Percentiles rank a stretch among this genome's conserved stretches.
Conservation (phyloP, 2,797 vertebrate species). For the Myotis myotis region DNA sequence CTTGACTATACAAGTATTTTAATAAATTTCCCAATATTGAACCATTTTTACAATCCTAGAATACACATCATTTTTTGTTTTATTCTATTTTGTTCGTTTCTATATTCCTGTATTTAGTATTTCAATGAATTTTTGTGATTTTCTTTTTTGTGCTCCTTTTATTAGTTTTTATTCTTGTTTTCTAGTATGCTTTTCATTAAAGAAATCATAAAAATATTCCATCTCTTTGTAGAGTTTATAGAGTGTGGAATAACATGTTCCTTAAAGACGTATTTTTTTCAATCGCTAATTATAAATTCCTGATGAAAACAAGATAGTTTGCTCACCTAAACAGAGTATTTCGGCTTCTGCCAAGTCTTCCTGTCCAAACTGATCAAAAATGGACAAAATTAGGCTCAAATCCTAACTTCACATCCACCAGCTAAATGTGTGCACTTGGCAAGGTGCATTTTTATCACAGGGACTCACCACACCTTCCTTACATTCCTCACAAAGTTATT, state of each 20-base stretch:
- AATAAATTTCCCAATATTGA: not conserved
- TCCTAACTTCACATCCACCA: slow-evolving; percentile 28
- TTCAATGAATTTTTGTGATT: slow-evolving; percentile 22
- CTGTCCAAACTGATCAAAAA: slow-evolving; percentile 32
- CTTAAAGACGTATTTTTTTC: not conserved
- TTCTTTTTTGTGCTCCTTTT: not conserved
- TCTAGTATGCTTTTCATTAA: not conserved
- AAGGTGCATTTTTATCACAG: not conserved
- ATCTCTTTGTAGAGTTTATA: not conserved
- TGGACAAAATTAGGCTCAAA: slow-evolving; percentile 41
- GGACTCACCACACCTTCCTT: not conserved
- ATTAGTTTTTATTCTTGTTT: not conserved
- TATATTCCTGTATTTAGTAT: not conserved
- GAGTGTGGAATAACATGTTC: not conserved
- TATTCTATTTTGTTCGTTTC: slow-evolving; percentile 5
- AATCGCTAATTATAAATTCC: not conserved
- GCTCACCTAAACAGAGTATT: not conserved
- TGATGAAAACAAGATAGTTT: not conserved
- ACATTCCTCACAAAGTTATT: not conserved
- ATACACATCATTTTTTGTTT: not conserved
- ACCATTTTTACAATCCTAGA: not conserved
- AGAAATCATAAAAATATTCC: not conserved
- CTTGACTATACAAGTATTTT: not conserved
- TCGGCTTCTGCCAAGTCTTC: not conserved
- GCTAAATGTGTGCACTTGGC: slow-evolving; percentile 40